Evolutionary conservation across 2,797 vertebrate species (phyloP).

Genomic region (Arrhamphus sclerolepis): DNA sequence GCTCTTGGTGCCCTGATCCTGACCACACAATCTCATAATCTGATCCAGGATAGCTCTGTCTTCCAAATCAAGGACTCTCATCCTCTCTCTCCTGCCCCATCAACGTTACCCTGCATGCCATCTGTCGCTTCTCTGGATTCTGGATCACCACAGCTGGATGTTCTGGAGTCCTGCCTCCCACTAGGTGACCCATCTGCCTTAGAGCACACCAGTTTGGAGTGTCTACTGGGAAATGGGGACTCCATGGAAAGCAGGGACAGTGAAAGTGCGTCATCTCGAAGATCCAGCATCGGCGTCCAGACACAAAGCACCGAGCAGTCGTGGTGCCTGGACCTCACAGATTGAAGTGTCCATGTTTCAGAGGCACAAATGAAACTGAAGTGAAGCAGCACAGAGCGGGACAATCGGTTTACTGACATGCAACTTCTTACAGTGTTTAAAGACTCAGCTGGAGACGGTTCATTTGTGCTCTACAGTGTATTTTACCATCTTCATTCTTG

Average conservation of each 20-base stretch:
- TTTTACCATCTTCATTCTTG: conserved; percentile 22
- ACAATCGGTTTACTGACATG: conserved; percentile 14
- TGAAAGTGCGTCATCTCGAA: conserved; percentile 68
- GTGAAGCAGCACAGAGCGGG: conserved; percentile 5
- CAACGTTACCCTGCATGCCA: conserved; percentile 26
- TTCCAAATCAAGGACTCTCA: conserved; percentile 55
- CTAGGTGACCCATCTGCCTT: conserved; percentile 56
- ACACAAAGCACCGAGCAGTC: conserved; percentile 81
- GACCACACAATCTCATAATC: conserved; percentile 22
- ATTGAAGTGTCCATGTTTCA: conserved; percentile 53
- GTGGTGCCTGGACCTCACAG: conserved; percentile 80
- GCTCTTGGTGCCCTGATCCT: conserved; percentile 41
- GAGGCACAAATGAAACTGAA: background rate
- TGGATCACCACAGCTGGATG: conserved; percentile 38
- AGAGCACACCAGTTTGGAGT: conserved; percentile 79
- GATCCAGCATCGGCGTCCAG: conserved; percentile 75
- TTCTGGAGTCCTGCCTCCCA: conserved; percentile 34
- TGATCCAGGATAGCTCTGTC: conserved; percentile 56
- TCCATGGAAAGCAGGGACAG: conserved; percentile 76
- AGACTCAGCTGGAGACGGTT: conserved; percentile 47
- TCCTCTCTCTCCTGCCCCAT: conserved; percentile 42
- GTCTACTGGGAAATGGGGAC: conserved; percentile 72
- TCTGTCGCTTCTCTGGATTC: conserved; percentile 62
- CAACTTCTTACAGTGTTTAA: conserved; percentile 63
- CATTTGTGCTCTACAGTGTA: conserved; percentile 28